Conservation (phyloP, 2,113 vertebrate genomes). For the Psettodes erumei region DNA sequence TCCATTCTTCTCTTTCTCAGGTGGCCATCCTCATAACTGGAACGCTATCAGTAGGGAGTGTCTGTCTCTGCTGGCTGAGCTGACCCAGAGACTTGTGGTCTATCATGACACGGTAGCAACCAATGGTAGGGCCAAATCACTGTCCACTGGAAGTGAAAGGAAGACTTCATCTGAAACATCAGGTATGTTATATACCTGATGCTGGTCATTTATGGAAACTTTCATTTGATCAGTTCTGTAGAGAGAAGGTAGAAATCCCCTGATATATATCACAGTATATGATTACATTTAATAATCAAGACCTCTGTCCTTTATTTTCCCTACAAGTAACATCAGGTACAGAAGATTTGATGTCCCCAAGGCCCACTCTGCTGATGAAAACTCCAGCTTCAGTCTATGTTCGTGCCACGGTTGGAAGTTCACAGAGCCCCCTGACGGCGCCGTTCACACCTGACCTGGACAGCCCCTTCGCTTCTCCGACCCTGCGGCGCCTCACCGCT, state of each 20-base stretch:
- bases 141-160: constrained; percentile 79
- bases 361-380: constrained; percentile 67
- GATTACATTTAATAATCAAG: too few species aligned
- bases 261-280: not conserved
- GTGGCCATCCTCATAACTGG: constrained; percentile 97
- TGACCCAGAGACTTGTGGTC: constrained; percentile 89
- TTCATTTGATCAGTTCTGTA: not conserved
- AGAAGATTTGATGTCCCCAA: constrained; percentile 84
- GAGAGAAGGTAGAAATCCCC: not conserved
- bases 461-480: constrained; percentile 83
- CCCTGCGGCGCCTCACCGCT: constrained; percentile 79
- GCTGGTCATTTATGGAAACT: not conserved
- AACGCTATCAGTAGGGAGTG: constrained; percentile 92
- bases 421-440: constrained; percentile 75
- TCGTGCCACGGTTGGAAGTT: constrained; percentile 77
- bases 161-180: constrained; percentile 79
- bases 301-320: not conserved
- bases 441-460: constrained; percentile 84
- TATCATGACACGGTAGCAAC: constrained; percentile 92
- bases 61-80: constrained; percentile 87
- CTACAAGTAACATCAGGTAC: constrained; percentile 67
- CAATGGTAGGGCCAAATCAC: constrained; percentile 88
- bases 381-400: constrained; percentile 83
- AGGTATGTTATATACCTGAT: constrained; percentile 70
- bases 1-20: constrained; percentile 70